Evolutionary conservation across 1,140 invertebrate genomes (phyloP).

Genomic region (Drusus annulatus): DNA sequence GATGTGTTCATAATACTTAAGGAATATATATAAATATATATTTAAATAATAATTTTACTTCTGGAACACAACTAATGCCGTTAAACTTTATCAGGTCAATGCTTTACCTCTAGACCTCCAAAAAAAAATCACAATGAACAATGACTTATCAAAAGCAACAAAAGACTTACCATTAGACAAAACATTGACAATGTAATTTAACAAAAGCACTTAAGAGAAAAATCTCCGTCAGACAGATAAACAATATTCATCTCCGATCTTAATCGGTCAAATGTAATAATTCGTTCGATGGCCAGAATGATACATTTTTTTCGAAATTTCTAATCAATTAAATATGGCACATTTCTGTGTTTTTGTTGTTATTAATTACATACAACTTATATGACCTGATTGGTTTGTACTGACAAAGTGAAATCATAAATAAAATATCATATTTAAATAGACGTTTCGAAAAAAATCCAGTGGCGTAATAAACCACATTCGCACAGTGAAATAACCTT

Average conservation of each 20-base stretch:
- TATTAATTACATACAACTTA: too few relatives aligned
- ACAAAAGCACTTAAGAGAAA: not conserved
- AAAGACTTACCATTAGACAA: not conserved
- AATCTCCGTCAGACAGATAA: not conserved
- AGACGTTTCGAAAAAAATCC: too few relatives aligned
- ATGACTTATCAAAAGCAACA: not conserved
- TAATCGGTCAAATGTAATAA: not conserved
- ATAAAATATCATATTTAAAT: too few relatives aligned
- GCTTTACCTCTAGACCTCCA: not conserved
- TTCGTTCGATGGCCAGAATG: not conserved
- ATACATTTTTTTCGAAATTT: not conserved
- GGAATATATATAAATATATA: too few relatives aligned
- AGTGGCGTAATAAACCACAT: too few relatives aligned
- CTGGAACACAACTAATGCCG: too few relatives aligned
- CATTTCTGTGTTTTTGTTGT: not conserved
- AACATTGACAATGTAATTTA: not conserved
- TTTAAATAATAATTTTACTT: too few relatives aligned
- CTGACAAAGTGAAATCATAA: too few relatives aligned
- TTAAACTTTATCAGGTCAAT: not conserved
- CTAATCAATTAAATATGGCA: not conserved
- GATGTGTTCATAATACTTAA: too few relatives aligned
- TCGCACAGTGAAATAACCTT: too few relatives aligned
- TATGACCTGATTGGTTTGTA: too few relatives aligned
- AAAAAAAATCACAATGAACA: not conserved
- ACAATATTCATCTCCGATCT: not conserved